Conservation (phyloP, 1,140 invertebrate genomes). For the Pseudomyrmex gracilis region DNA sequence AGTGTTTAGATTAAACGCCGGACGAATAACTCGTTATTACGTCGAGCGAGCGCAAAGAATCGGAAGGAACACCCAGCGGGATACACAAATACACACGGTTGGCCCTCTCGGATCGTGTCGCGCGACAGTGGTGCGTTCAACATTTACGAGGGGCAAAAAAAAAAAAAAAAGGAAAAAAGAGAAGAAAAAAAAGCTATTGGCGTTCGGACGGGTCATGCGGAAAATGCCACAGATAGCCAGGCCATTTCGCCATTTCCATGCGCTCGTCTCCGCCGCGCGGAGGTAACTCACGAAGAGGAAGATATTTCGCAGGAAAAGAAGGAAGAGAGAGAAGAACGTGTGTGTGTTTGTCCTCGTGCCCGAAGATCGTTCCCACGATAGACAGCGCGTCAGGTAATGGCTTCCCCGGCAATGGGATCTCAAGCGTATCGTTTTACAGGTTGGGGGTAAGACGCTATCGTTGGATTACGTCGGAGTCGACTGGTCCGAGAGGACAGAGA, state of each 20-base stretch:
- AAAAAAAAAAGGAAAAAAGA: neutral
- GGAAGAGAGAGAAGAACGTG: neutral
- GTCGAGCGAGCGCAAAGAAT: neutral
- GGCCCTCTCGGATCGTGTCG: slow-evolving; percentile 15
- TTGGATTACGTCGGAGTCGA: slow-evolving; percentile 66
- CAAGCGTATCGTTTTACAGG: slow-evolving; percentile 78
- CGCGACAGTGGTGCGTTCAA: neutral
- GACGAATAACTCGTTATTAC: neutral
- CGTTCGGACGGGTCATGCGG: slow-evolving; percentile 25
- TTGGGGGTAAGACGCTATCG: slow-evolving; percentile 63
- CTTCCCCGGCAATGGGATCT: slow-evolving; percentile 72
- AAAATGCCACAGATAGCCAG: slow-evolving; percentile 40
- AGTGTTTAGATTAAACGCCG: too few relatives aligned
- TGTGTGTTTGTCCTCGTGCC: slow-evolving; percentile 44
- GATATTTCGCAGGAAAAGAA: neutral
- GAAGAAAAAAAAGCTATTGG: neutral
- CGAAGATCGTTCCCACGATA: slow-evolving; percentile 61
- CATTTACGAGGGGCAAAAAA: slow-evolving; percentile 30
- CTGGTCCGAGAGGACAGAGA: slow-evolving; percentile 12
- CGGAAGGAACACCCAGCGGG: neutral
- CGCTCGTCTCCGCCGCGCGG: slow-evolving; percentile 22
- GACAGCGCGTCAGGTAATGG: slow-evolving; percentile 70
- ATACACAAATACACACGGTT: neutral
- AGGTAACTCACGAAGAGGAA: neutral
- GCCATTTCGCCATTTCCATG: slow-evolving; percentile 31